A percentile compares a stretch with the other conserved stretches of the same genome.
Evolutionary conservation across 2,888 invertebrate genomes (phyloP).

Genomic region (Epirrhoe tristata): DNA sequence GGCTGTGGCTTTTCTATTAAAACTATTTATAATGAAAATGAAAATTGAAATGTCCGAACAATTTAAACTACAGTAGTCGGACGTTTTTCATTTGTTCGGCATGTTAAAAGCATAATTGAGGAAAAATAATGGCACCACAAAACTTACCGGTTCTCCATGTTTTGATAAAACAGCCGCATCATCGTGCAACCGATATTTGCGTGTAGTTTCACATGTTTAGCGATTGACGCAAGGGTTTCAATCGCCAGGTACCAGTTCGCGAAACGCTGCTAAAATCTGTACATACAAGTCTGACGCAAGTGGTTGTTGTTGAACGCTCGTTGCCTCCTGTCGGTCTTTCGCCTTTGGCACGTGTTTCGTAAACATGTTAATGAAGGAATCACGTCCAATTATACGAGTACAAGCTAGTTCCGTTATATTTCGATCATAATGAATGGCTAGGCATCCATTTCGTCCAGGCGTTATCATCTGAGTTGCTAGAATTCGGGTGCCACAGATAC

Average conservation of each 20-base stretch:
- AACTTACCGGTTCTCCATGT: conserved; percentile 27
- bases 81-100: conserved; percentile 1
- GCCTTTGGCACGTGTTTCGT: conserved; percentile 42
- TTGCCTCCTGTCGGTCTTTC: conserved; percentile 49
- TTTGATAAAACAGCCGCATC: conserved; percentile 39
- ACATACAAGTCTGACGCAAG: conserved; percentile 74
- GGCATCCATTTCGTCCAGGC: background rate
- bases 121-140: conserved; percentile 26
- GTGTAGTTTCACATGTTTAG: conserved; percentile 56
- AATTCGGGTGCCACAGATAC: background rate
- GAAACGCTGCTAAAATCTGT: conserved; percentile 62
- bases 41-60: no score
- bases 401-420: conserved; percentile 32
- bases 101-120: conserved; percentile 12
- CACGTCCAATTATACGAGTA: conserved; percentile 36
- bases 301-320: conserved; percentile 46
- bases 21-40: no score
- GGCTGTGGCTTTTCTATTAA: no score
- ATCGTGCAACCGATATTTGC: conserved; percentile 53
- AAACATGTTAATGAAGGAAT: conserved; percentile 39
- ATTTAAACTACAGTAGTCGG: conserved; percentile 2
- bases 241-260: conserved; percentile 62
- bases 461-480: no score
- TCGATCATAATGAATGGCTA: conserved; percentile 9
- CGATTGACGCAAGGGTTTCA: conserved; percentile 63